These are phyloP conservation scores for Myotis planiceps DNA, from an alignment of 2,797 vertebrate species.

Conservation along the genomic window DNA sequence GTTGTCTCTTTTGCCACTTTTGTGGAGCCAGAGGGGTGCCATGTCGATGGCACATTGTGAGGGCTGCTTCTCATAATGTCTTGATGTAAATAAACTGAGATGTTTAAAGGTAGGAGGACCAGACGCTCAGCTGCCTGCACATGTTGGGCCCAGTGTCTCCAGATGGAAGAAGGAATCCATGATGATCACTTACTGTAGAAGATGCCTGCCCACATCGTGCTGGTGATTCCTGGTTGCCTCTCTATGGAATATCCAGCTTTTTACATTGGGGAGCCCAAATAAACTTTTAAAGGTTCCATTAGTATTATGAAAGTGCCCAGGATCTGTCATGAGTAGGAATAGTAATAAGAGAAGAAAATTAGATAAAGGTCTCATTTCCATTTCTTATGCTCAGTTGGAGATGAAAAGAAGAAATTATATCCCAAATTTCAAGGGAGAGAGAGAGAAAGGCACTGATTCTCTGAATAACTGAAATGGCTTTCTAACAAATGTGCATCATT, in stretches of 20 bases:
- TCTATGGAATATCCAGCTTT: neutral
- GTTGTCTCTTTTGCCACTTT: neutral
- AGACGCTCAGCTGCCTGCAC: fast-evolving
- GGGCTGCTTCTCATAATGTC: fast-evolving
- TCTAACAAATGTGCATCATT: neutral
- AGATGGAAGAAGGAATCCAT: neutral
- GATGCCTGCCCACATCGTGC: fast-evolving
- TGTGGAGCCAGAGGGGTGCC: neutral
- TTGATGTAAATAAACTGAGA: neutral
- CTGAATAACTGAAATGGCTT: neutral
- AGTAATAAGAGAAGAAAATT: neutral
- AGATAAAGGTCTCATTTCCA: conserved; percentile 24
- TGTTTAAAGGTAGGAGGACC: too few relatives aligned
- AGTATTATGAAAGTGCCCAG: neutral
- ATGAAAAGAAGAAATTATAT: neutral
- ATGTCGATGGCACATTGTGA: fast-evolving
- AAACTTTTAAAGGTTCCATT: neutral
- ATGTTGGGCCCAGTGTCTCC: fast-evolving
- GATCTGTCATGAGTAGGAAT: neutral
- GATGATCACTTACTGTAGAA: neutral
- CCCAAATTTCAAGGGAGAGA: neutral
- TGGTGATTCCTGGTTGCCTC: neutral
- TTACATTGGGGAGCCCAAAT: neutral
- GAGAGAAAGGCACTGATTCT: neutral
- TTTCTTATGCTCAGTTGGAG: neutral